Percentiles rank a stretch among this genome's conserved stretches.
Evolutionary conservation across 2,888 invertebrate genomes (phyloP).

Genomic region (Tinea trinotella): DNA sequence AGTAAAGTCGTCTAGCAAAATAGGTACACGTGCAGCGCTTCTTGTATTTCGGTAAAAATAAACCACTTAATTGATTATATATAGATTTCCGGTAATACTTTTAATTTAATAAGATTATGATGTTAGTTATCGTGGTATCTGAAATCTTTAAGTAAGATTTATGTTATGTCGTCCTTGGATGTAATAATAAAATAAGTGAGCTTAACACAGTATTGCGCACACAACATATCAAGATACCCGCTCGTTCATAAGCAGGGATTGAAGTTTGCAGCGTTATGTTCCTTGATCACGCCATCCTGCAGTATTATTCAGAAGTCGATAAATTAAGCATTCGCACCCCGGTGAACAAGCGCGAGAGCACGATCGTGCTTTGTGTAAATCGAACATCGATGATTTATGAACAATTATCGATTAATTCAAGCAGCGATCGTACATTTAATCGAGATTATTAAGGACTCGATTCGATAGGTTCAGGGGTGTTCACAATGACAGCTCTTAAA

Average conservation of each 20-base stretch:
- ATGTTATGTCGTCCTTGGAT: not conserved
- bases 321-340: conserved; percentile 69
- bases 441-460: conserved; percentile 56
- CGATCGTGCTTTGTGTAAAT: conserved; percentile 61
- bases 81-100: no score
- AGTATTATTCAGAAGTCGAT: conserved; percentile 48
- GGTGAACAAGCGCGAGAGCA: conserved; percentile 23
- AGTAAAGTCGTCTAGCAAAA: not conserved
- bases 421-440: conserved; percentile 68
- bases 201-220: conserved; percentile 16
- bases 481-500: conserved; percentile 43
- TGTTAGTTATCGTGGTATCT: no score
- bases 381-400: conserved; percentile 70
- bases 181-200: not conserved
- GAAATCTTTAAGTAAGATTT: not conserved
- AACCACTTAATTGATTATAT: no score
- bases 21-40: no score
- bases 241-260: conserved; percentile 15
- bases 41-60: no score
- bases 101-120: no score
- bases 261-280: conserved; percentile 40
- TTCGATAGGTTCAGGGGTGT: conserved; percentile 32
- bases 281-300: conserved; percentile 56
- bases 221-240: conserved; percentile 15
- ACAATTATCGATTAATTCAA: conserved; percentile 73